Conservation (phyloP, 2,113 vertebrate genomes). For the Cnemophilus loriae region DNA sequence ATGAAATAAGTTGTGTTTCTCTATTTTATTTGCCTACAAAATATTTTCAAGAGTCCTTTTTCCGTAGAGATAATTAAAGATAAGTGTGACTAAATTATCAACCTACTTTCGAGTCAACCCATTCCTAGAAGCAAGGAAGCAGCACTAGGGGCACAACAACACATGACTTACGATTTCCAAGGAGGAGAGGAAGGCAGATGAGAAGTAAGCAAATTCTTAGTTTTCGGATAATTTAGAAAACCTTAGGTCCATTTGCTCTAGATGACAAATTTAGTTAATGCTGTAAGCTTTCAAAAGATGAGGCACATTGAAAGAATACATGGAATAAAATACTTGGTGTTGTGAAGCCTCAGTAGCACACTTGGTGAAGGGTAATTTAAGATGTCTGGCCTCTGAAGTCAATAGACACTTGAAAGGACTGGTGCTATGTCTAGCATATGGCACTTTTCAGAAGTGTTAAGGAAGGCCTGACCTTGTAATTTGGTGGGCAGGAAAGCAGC, state of each 20-base stretch:
- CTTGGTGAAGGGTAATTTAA: not conserved
- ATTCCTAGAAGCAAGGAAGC: not conserved
- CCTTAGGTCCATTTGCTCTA: not conserved
- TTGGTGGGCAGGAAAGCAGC: conserved; percentile 7
- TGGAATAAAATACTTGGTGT: not conserved
- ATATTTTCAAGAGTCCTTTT: not conserved
- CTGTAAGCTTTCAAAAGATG: not conserved
- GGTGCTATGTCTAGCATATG: not conserved
- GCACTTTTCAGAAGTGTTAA: not conserved
- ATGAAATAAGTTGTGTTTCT: not conserved
- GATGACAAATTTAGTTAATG: not conserved
- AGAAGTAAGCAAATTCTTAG: not conserved
- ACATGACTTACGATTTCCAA: not conserved
- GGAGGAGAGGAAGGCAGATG: not conserved
- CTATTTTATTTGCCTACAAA: not conserved
- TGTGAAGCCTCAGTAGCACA: not conserved
- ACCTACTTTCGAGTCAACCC: not conserved
- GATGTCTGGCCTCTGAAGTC: not conserved
- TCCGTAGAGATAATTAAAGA: not conserved
- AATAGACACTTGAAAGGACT: not conserved
- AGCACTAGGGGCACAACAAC: not conserved
- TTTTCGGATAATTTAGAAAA: not conserved
- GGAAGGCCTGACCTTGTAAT: conserved; percentile 14
- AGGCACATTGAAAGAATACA: not conserved
- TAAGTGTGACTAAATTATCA: not conserved